Evolutionary conservation across 1,140 invertebrate species (phyloP).

Genomic region (Prorops nasuta): DNA sequence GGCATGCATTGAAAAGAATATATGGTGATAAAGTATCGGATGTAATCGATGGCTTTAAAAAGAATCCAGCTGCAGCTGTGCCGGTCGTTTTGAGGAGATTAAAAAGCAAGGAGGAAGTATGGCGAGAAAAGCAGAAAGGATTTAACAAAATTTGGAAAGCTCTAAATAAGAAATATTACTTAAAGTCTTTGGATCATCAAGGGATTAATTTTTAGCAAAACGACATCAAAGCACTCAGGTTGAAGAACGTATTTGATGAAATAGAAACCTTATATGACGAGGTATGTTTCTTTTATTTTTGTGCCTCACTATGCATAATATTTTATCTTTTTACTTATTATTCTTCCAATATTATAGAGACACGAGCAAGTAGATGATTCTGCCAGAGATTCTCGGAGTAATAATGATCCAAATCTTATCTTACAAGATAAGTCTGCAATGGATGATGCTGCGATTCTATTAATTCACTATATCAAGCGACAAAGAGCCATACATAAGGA

Average conservation of each 20-base stretch:
- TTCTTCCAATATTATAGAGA: conserved; percentile 54
- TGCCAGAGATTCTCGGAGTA: conserved; percentile 48
- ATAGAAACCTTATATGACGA: conserved; percentile 94
- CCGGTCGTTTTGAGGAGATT: conserved; percentile 90
- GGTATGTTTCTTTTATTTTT: conserved; percentile 54
- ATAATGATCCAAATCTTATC: conserved; percentile 73
- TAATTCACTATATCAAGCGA: conserved; percentile 96
- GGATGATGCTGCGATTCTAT: conserved; percentile 90
- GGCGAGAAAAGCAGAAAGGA: conserved; percentile 94
- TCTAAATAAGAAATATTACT: conserved; percentile 97
- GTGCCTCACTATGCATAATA: conserved; percentile 8
- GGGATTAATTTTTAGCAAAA: conserved; percentile 98
- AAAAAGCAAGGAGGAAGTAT: conserved; percentile 96
- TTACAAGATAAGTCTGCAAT: conserved; percentile 80
- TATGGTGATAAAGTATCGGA: conserved; percentile 96
- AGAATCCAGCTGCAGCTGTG: conserved; percentile 90
- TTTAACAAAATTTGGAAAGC: conserved; percentile 98
- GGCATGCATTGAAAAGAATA: conserved; percentile 82
- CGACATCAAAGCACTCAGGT: conserved; percentile 91
- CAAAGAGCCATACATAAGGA: conserved; percentile 96
- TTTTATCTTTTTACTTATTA: conserved; percentile 1
- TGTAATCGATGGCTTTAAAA: conserved; percentile 95
- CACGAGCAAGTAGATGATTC: conserved; percentile 75
- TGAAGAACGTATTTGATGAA: conserved; percentile 93
- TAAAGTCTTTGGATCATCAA: conserved; percentile 97